phyloP scores from a whole-genome alignment of 2,113 vertebrate species.

The Burhinus oedicnemus region DNA sequence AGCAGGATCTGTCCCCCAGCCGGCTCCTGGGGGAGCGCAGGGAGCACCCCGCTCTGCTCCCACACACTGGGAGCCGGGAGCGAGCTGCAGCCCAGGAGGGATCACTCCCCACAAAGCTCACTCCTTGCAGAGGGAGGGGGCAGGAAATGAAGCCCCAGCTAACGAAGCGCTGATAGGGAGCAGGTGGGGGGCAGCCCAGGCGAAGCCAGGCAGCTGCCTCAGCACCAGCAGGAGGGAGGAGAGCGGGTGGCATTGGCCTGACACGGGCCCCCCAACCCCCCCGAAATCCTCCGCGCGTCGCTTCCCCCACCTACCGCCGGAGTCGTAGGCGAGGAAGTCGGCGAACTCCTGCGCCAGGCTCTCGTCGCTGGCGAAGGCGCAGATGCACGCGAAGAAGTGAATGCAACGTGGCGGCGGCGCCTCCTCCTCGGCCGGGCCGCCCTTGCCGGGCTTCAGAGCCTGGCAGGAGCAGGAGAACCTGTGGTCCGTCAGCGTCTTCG shows the following conservation, averaged over 20 bases:
- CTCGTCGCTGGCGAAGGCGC: constrained; percentile 90
- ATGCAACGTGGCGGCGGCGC: constrained; percentile 71
- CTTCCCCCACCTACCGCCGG: constrained; percentile 71
- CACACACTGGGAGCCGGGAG: fast-evolving
- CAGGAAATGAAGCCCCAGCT: not conserved
- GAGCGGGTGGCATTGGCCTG: not conserved
- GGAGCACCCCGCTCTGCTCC: not conserved
- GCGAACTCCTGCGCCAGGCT: constrained; percentile 87
- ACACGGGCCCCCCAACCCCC: no score
- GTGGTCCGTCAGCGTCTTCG: constrained; percentile 48
- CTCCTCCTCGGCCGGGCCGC: not conserved
- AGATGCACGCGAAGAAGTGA: constrained; percentile 93
- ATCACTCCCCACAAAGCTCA: not conserved
- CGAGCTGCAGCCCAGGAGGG: fast-evolving
- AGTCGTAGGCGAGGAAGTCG: constrained; percentile 79
- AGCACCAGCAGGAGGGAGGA: fast-evolving
- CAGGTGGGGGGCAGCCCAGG: not conserved
- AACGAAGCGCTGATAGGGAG: fast-evolving
- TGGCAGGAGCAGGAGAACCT: constrained; percentile 81
- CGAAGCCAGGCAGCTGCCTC: not conserved
- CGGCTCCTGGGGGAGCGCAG: not conserved
- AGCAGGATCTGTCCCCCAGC: fast-evolving
- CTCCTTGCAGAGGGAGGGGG: fast-evolving
- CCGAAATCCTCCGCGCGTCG: fast-evolving
- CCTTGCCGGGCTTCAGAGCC: constrained; percentile 50